These are phyloP conservation scores for Eristalis arbustorum DNA, from an alignment of 2,888 invertebrate species.

Conservation along the genomic window DNA sequence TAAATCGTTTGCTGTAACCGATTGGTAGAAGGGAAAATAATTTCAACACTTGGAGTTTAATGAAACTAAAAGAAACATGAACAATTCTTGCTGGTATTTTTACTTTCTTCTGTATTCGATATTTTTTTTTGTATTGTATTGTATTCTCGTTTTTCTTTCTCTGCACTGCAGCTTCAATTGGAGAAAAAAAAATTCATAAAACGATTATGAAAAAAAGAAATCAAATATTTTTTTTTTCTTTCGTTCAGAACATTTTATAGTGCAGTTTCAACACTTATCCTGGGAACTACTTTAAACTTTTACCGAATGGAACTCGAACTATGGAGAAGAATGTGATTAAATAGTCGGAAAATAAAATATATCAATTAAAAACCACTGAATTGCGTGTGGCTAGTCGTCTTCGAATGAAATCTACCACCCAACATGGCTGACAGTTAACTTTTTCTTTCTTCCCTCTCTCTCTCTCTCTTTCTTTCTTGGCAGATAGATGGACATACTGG, in stretches of 20 bases:
- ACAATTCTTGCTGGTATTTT: constrained; percentile 1
- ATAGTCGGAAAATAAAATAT: constrained; percentile 21
- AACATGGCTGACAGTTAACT: constrained; percentile 68
- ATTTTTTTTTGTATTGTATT: constrained; percentile 12
- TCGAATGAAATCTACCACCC: constrained; percentile 62
- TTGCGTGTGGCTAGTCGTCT: constrained; percentile 31
- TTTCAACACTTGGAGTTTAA: neutral
- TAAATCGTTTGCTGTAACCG: neutral
- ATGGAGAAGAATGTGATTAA: neutral
- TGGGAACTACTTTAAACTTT: constrained; percentile 1
- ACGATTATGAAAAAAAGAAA: constrained; percentile 29
- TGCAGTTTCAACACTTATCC: constrained; percentile 31
- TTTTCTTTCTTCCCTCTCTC: constrained; percentile 20
- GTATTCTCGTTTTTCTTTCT: constrained; percentile 12
- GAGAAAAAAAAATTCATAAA: constrained; percentile 13
- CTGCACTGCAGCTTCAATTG: constrained; percentile 46
- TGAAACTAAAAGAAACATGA: constrained; percentile 9
- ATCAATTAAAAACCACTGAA: constrained; percentile 31
- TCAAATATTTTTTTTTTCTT: constrained; percentile 6
- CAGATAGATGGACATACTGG: neutral
- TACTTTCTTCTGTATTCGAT: constrained; percentile 11
- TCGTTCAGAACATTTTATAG: constrained; percentile 13
- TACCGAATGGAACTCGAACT: neutral
- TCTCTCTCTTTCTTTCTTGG: constrained; percentile 14
- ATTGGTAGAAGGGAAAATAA: neutral